phyloP scores from a whole-genome alignment of 2,113 vertebrate species.

The Cisticola juncidis region DNA sequence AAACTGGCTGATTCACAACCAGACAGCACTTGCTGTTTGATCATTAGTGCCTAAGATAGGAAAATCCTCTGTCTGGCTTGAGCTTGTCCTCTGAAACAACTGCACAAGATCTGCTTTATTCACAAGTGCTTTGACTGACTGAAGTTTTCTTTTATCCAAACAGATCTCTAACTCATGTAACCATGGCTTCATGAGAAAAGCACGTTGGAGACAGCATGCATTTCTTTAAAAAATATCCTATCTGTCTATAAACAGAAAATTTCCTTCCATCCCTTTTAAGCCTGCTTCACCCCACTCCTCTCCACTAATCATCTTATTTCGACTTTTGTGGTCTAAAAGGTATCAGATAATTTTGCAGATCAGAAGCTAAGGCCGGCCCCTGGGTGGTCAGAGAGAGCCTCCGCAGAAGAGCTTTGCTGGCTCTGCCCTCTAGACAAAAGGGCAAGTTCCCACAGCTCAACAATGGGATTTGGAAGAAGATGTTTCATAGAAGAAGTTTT shows the following conservation, averaged over 20 bases:
- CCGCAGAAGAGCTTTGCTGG: neutral
- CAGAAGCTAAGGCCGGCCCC: neutral
- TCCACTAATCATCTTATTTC: neutral
- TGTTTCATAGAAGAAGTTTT: slow-evolving; percentile 78
- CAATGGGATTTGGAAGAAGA: slow-evolving; percentile 2
- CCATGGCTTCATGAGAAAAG: neutral
- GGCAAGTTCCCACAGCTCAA: neutral
- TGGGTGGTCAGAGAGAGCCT: neutral
- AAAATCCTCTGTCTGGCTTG: neutral
- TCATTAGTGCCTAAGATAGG: neutral
- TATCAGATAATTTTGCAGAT: neutral
- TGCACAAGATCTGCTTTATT: neutral
- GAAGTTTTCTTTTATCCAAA: neutral
- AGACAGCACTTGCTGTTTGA: neutral
- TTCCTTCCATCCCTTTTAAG: neutral
- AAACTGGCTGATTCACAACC: neutral
- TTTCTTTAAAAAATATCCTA: neutral
- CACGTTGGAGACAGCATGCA: rapidly evolving
- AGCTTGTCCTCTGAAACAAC: neutral
- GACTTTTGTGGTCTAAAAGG: neutral
- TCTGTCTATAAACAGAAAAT: neutral
- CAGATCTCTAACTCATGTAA: neutral
- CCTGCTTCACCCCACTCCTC: neutral
- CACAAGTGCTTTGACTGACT: neutral
- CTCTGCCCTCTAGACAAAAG: neutral